These are phyloP conservation scores for Ganaspis brasiliensis DNA, from an alignment of 2,888 invertebrate genomes.

Conservation along the genomic window DNA sequence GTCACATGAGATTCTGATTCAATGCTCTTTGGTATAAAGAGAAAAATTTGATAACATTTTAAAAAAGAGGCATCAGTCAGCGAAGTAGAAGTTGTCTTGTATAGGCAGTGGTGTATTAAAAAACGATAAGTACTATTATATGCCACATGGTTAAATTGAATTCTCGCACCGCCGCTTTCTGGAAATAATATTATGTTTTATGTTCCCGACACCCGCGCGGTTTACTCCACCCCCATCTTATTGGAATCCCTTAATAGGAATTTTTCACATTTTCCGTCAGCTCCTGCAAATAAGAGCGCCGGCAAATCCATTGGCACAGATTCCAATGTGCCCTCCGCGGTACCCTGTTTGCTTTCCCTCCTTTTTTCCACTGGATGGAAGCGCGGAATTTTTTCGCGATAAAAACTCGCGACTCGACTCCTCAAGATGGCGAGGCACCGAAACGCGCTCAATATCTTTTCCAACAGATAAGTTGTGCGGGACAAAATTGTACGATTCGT, in stretches of 20 bases:
- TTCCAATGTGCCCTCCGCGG: conserved; percentile 61
- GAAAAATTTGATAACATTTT: not conserved
- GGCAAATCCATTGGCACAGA: conserved; percentile 74
- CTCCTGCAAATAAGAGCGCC: conserved; percentile 72
- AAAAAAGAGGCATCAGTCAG: not conserved
- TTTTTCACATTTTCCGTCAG: conserved; percentile 78
- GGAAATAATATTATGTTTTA: conserved; percentile 79
- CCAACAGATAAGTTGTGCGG: conserved; percentile 55
- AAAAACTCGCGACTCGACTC: conserved; percentile 37
- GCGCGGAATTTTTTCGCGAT: conserved; percentile 46
- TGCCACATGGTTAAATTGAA: conserved; percentile 70
- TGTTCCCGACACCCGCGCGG: conserved; percentile 71
- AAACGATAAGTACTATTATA: conserved; percentile 21
- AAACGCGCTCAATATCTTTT: conserved; percentile 63
- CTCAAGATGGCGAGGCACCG: conserved; percentile 58
- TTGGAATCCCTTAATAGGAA: conserved; percentile 78
- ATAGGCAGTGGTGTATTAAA: conserved; percentile 24
- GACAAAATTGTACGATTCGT: not conserved
- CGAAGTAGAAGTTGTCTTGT: not conserved
- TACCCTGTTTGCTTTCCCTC: conserved; percentile 39
- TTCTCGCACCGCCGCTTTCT: conserved; percentile 73
- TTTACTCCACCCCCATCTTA: conserved; percentile 62
- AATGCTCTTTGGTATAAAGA: no score
- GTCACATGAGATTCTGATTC: no score
- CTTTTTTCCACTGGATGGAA: conserved; percentile 9